These are phyloP conservation scores for Gadus macrocephalus DNA, from an alignment of 2,113 vertebrate genomes.

Conservation along the genomic window DNA sequence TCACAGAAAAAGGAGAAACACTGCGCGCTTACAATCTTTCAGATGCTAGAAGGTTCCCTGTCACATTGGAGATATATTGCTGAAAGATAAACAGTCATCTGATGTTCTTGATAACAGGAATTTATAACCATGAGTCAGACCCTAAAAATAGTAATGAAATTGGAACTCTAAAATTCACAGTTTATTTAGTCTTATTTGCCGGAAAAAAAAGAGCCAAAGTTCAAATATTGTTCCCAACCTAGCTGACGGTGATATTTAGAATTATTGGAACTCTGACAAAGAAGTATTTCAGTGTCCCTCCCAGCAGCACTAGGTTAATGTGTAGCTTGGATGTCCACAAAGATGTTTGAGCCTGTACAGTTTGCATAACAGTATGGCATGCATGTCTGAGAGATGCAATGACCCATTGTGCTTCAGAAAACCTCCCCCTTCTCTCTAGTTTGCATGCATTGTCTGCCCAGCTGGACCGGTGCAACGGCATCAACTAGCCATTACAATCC, in stretches of 20 bases:
- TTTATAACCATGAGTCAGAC: slow-evolving; percentile 41
- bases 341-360: slow-evolving; percentile 43
- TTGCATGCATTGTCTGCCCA: slow-evolving; percentile 25
- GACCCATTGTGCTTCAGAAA: slow-evolving; percentile 70
- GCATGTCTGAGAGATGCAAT: slow-evolving; percentile 49
- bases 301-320: neutral
- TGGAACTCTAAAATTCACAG: slow-evolving; percentile 51
- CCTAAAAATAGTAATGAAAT: slow-evolving; percentile 38
- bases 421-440: slow-evolving; percentile 45
- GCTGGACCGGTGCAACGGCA: slow-evolving; percentile 31
- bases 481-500: slow-evolving; percentile 19
- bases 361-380: slow-evolving; percentile 35
- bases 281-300: slow-evolving; percentile 28
- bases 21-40: slow-evolving; percentile 32
- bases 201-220: slow-evolving; percentile 29
- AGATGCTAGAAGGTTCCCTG: slow-evolving; percentile 47
- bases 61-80: slow-evolving; percentile 68
- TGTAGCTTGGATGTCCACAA: slow-evolving; percentile 23
- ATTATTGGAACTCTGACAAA: slow-evolving; percentile 21
- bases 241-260: slow-evolving; percentile 21
- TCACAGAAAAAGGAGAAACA: slow-evolving; percentile 31
- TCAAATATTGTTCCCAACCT: slow-evolving; percentile 18
- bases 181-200: slow-evolving; percentile 38
- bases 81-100: slow-evolving; percentile 63
- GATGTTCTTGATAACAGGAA: slow-evolving; percentile 42